phyloP scores from a whole-genome alignment of 2,888 invertebrate species.

The Agonopterix heracliana region DNA sequence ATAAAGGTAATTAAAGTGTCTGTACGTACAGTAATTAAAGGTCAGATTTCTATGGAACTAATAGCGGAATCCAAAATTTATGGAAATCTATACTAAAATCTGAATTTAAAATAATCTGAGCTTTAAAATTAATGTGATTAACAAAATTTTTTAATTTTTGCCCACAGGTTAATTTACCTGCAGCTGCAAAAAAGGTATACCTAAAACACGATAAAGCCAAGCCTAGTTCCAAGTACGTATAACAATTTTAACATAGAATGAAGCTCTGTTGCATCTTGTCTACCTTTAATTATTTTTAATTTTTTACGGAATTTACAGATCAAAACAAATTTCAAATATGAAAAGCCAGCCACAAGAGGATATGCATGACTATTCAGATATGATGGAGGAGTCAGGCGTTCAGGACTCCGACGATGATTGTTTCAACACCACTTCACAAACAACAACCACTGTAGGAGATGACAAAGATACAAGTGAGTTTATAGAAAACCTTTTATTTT shows the following conservation, averaged over 20 bases:
- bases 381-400: slow-evolving; percentile 27
- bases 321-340: background rate
- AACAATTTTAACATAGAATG: background rate
- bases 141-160: slow-evolving; percentile 4
- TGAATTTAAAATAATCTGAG: too few species aligned
- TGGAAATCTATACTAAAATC: too few species aligned
- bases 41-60: too few species aligned
- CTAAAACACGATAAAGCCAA: slow-evolving; percentile 28
- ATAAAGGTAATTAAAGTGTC: too few species aligned
- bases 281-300: too few species aligned
- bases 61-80: too few species aligned
- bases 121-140: background rate
- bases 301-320: background rate
- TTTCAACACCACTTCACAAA: slow-evolving; percentile 6
- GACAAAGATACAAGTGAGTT: background rate
- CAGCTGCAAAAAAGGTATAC: slow-evolving; percentile 37
- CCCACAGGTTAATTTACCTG: slow-evolving; percentile 33
- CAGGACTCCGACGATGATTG: slow-evolving; percentile 32
- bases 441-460: background rate
- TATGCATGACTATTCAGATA: slow-evolving; percentile 23
- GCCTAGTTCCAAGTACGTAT: slow-evolving; percentile 1
- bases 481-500: background rate
- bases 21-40: too few species aligned
- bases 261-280: too few species aligned
- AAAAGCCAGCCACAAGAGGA: slow-evolving; percentile 10